Conservation (phyloP, 2,888 invertebrate species). For the Papilio demoleus region DNA sequence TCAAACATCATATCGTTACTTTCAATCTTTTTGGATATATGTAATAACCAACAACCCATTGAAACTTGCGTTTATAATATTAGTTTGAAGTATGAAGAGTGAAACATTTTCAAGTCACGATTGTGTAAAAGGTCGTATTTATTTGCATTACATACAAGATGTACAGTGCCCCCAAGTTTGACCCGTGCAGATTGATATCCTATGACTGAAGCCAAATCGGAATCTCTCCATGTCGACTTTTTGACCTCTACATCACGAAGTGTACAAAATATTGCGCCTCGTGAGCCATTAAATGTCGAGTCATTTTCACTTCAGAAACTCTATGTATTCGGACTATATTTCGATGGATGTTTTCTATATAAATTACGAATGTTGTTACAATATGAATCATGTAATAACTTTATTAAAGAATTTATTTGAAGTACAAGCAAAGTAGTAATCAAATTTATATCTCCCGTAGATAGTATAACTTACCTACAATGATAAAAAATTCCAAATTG, state of each 20-base stretch:
- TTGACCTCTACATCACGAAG: conserved; percentile 72
- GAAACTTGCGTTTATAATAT: too few species aligned
- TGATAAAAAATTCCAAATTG: too few species aligned
- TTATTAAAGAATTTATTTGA: too few species aligned
- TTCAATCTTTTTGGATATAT: too few species aligned
- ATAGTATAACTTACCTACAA: too few species aligned
- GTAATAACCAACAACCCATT: too few species aligned
- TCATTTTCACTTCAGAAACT: conserved; percentile 47
- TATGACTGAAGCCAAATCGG: conserved; percentile 61
- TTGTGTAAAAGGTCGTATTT: conserved; percentile 1
- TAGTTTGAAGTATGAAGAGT: too few species aligned
- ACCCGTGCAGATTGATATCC: conserved; percentile 71
- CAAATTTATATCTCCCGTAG: too few species aligned
- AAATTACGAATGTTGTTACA: too few species aligned
- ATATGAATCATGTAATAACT: too few species aligned
- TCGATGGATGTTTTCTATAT: neutral
- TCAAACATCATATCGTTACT: too few species aligned
- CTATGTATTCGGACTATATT: conserved; percentile 46
- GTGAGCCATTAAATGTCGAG: conserved; percentile 44
- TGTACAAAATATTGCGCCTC: conserved; percentile 60
- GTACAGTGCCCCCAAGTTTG: conserved; percentile 64
- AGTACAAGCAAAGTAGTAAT: too few species aligned
- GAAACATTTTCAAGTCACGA: neutral
- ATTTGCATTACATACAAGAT: neutral
- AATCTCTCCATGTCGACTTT: conserved; percentile 62